Evolutionary conservation across 2,888 invertebrate species (phyloP).

Genomic region (Stramonita haemastoma): DNA sequence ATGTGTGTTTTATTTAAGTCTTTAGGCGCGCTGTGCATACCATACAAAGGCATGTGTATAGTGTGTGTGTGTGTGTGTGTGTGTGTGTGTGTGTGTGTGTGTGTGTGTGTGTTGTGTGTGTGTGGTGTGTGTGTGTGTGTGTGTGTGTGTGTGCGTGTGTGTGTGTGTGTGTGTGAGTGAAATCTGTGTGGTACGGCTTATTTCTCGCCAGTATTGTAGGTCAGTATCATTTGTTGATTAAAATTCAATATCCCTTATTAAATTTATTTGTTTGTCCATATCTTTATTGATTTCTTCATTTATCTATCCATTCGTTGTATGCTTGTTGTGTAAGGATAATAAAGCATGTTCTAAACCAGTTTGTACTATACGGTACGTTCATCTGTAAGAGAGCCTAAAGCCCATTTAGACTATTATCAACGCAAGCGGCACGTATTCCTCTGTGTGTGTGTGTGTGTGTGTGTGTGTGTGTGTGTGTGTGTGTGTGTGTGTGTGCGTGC

Average conservation of each 20-base stretch:
- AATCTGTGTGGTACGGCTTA: background rate
- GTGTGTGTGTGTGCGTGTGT: background rate
- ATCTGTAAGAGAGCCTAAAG: background rate
- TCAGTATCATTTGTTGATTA: background rate
- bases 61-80: constrained; percentile 6
- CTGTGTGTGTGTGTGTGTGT: background rate
- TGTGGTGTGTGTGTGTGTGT: background rate
- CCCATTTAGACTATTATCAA: too few relatives aligned
- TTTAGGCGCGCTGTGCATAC: background rate
- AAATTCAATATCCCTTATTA: background rate
- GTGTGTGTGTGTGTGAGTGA: constrained; percentile 11
- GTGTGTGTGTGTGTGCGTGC: constrained; percentile 9
- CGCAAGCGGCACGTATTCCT: too few relatives aligned
- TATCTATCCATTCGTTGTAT: background rate
- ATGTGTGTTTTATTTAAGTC: background rate
- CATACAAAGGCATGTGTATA: background rate
- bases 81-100: background rate
- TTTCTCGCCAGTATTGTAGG: background rate
- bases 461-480: constrained; percentile 16
- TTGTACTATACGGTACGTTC: background rate
- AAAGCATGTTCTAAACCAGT: background rate
- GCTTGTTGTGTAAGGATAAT: background rate
- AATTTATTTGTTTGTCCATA: background rate
- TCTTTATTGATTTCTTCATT: too few relatives aligned
- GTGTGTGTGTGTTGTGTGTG: background rate